Evolutionary conservation across 2,888 invertebrate species (phyloP).

Genomic region (Salticus scenicus): DNA sequence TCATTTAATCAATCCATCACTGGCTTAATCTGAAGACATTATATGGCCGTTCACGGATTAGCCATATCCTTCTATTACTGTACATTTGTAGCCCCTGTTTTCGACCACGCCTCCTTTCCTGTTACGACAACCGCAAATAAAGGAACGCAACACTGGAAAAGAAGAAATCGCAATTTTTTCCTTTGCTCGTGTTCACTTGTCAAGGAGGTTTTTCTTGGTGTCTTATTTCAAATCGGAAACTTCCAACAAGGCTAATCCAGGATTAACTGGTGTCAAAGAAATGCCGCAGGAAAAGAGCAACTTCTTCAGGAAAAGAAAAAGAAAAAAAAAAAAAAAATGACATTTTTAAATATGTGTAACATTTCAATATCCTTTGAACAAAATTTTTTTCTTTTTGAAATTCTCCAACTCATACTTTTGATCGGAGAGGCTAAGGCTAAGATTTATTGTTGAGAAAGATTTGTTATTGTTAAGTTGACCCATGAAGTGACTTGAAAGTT

Average conservation of each 20-base stretch:
- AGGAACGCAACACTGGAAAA: neutral
- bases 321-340: constrained; percentile 25
- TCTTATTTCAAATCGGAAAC: constrained; percentile 65
- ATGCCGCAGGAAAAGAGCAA: constrained; percentile 42
- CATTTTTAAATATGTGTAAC: constrained; percentile 21
- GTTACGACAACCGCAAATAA: constrained; percentile 37
- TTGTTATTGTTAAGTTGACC: too few species aligned
- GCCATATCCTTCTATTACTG: constrained; percentile 41
- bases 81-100: constrained; percentile 16
- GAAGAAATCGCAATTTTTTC: constrained; percentile 23
- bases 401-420: too few species aligned
- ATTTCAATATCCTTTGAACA: neutral
- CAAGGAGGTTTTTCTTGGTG: constrained; percentile 42
- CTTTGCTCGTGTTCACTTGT: constrained; percentile 9
- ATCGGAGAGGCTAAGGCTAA: too few species aligned
- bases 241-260: constrained; percentile 65
- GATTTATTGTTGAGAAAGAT: too few species aligned
- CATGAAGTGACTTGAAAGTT: too few species aligned
- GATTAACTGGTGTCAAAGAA: constrained; percentile 53
- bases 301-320: too few species aligned
- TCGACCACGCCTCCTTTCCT: constrained; percentile 54
- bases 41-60: constrained; percentile 7
- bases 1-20: constrained; percentile 37
- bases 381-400: neutral
- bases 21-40: constrained; percentile 31